These are phyloP conservation scores for Campoplex capitator DNA, from an alignment of 2,888 invertebrate species.

Conservation along the genomic window DNA sequence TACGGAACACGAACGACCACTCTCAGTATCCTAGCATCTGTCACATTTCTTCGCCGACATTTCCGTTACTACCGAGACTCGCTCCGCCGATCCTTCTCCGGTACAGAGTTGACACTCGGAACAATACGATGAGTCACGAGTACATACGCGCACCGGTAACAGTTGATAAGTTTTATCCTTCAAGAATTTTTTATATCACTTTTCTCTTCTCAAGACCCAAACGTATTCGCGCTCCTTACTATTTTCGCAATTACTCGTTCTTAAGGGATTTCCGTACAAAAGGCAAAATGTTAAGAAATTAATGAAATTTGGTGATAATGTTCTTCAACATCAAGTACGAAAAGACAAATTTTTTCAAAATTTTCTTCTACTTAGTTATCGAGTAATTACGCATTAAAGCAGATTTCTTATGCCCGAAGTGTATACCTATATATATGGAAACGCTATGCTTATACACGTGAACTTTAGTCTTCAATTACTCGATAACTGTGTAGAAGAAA, in stretches of 20 bases:
- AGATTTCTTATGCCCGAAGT: no score
- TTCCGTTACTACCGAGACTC: slow-evolving; percentile 12
- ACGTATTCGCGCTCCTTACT: neutral
- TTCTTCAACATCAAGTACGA: no score
- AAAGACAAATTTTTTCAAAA: no score
- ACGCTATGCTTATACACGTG: no score
- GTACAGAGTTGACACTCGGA: neutral
- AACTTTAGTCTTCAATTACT: no score
- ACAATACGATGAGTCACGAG: neutral
- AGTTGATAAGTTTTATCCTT: neutral
- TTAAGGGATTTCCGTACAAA: neutral
- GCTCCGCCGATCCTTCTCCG: slow-evolving; percentile 5
- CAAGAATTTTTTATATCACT: neutral
- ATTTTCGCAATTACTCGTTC: neutral
- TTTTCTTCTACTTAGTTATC: no score
- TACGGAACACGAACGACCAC: neutral
- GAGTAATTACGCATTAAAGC: no score
- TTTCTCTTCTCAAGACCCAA: neutral
- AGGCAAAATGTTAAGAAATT: no score
- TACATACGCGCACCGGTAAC: neutral
- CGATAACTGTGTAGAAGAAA: no score
- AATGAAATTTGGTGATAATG: no score
- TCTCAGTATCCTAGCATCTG: neutral
- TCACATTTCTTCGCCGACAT: slow-evolving; percentile 31
- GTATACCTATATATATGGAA: no score